phyloP scores from a whole-genome alignment of 2,888 invertebrate species.

The Maniola hyperantus region DNA sequence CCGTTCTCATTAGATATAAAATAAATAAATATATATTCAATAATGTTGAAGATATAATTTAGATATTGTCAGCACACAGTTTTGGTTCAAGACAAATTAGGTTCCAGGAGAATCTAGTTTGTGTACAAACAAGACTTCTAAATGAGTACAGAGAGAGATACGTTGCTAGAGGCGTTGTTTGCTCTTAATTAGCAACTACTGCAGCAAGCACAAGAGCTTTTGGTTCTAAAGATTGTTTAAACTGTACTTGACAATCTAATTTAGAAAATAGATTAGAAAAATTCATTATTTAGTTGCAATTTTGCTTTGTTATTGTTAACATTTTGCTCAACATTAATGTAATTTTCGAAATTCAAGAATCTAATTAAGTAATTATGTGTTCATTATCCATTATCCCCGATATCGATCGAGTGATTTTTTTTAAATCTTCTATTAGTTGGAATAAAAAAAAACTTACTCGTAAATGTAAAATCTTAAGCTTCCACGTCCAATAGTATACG shows the following conservation, averaged over 20 bases:
- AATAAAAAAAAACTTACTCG: no score
- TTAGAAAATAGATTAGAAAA: conserved; percentile 3
- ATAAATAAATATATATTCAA: no score
- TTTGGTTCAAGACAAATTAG: conserved; percentile 27
- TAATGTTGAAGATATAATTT: no score
- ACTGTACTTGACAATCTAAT: background rate
- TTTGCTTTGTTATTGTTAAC: background rate
- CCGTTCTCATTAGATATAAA: no score
- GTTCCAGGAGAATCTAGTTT: conserved; percentile 29
- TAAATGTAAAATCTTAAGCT: no score
- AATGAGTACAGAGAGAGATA: conserved; percentile 31
- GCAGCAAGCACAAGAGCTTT: conserved; percentile 28
- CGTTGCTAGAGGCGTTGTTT: conserved; percentile 31
- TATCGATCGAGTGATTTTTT: no score
- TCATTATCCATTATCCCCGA: no score
- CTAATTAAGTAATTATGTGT: no score
- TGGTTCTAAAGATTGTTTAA: conserved; percentile 18
- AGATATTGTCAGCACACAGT: conserved; percentile 11
- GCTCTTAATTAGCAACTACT: conserved; percentile 34
- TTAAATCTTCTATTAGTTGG: no score
- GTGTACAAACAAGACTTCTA: conserved; percentile 32
- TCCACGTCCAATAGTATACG: no score
- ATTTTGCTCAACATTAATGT: background rate
- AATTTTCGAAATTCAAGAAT: no score
- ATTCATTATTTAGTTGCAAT: background rate